Percentiles rank a stretch among this genome's conserved stretches.
Conservation (phyloP, 2,888 invertebrate species). For the Sminthurides aquaticus region DNA sequence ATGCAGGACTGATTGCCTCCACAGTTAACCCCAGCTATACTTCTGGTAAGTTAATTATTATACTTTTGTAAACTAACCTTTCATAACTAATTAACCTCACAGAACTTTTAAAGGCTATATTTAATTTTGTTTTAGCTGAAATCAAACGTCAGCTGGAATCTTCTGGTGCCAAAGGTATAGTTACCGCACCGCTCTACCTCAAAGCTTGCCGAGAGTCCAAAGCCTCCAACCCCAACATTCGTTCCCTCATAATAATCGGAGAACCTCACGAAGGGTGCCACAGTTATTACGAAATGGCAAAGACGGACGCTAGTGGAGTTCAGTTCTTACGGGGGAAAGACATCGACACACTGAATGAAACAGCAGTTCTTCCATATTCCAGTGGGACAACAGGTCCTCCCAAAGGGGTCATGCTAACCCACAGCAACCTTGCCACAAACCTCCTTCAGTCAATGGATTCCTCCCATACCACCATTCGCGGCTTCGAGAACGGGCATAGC, state of each 20-base stretch:
- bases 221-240: constrained; percentile 25
- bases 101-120: background rate
- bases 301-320: constrained; percentile 27
- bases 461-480: constrained; percentile 11
- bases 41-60: constrained; percentile 20
- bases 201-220: constrained; percentile 22
- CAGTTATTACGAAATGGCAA: constrained; percentile 34
- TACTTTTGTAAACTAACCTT: no score
- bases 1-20: constrained; percentile 33
- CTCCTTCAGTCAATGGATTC: constrained; percentile 25
- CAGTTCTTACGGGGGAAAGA: constrained; percentile 25
- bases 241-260: constrained; percentile 34
- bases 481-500: constrained; percentile 12
- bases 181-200: constrained; percentile 30
- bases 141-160: constrained; percentile 35
- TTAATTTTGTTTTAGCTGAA: constrained; percentile 40
- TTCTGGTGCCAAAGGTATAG: constrained; percentile 33
- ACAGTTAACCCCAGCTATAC: constrained; percentile 37
- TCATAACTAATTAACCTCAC: background rate
- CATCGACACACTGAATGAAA: constrained; percentile 27
- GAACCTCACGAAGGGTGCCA: constrained; percentile 33
- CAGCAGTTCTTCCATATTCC: constrained; percentile 27
- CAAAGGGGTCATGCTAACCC: constrained; percentile 38
- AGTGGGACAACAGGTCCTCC: constrained; percentile 36
- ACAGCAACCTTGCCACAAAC: constrained; percentile 32